Base-by-base conservation (phyloP, 2,797 vertebrate species). In the Pangasius larnaudii region DNA sequence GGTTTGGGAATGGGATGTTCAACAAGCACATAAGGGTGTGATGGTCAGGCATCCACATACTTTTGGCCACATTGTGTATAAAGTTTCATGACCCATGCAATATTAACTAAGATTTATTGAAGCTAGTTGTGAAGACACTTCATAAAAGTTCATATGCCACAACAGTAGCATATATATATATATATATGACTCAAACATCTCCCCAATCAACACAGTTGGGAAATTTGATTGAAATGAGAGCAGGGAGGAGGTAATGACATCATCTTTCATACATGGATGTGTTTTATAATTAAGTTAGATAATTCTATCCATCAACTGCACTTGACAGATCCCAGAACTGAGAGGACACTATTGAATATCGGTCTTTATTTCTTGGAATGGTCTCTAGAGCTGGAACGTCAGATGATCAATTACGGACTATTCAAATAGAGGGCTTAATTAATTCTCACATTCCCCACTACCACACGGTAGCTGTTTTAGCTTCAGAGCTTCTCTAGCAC, bases 401-500 rank as follows among this genome's bases (percentile, higher is more conserved):
- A 85, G 84, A 88, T 89, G 86, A 92, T 93, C 90, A 92, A 87
- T 92, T 91, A 91, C 58, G 83, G 85, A 90, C 84, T 91, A 90
- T 88, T 89, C 88, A 91, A 89, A 89, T 84, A 71, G 86, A 89
- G 90, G 85, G 91, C 89, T 90, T 92, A 93, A 92, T 93, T 91
- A 91, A 88, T 63, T 88, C 88, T 92, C 79, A 53, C 80, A 51
- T 84, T 91, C 85, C 86, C 72, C 39, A 71, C 69, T 85, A 86
- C 84, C 85, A 87, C 91, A 79, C 88, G 87, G 84, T 81, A 86
- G 85, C 46, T 87, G 90, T 85, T 86, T 87, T 69, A 86, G 72
- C 85, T 78, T 85, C 79, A 75, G 81, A 86, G 84, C 83, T 92
- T 72, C 71, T 86, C 39, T 88, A 87, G 88, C 59, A 72, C 63